A percentile compares a stretch with the other conserved stretches of the same genome.
phyloP scores from a whole-genome alignment of 2,797 vertebrate genomes.

The Psittacula derbiana region DNA sequence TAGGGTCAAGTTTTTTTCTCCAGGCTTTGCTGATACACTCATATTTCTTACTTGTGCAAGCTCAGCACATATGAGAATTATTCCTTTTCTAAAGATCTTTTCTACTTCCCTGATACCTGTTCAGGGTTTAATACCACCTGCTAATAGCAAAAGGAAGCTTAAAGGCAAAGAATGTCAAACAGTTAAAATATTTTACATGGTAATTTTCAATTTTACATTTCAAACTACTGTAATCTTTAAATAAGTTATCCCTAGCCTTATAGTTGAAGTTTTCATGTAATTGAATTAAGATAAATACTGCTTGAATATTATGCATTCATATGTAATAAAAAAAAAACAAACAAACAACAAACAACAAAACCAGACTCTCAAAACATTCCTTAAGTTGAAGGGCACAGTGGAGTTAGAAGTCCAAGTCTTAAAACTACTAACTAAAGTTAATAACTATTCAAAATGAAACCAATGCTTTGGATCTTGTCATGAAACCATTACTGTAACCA shows the following conservation, averaged over 20 bases:
- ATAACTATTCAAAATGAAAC: neutral
- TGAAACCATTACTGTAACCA: neutral
- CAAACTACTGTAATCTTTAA: neutral
- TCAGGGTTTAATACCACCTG: neutral
- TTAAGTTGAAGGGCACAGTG: neutral
- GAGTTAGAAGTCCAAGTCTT: neutral
- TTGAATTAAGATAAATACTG: neutral
- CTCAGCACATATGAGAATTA: neutral
- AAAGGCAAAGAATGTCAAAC: neutral
- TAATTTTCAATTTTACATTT: neutral
- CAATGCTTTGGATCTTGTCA: neutral
- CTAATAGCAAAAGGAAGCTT: neutral
- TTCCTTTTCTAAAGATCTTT: neutral
- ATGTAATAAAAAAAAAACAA: neutral
- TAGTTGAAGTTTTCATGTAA: neutral
- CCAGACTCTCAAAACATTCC: neutral
- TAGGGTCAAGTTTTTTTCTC: neutral
- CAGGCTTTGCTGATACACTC: neutral
- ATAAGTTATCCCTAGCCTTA: neutral
- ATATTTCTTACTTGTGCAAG: neutral
- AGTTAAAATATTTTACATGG: neutral
- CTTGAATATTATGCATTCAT: neutral
- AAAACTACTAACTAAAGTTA: neutral
- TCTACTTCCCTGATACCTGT: neutral
- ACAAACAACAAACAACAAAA: neutral